phyloP scores from a whole-genome alignment of 2,113 vertebrate genomes.

The Halichoeres trimaculatus region DNA sequence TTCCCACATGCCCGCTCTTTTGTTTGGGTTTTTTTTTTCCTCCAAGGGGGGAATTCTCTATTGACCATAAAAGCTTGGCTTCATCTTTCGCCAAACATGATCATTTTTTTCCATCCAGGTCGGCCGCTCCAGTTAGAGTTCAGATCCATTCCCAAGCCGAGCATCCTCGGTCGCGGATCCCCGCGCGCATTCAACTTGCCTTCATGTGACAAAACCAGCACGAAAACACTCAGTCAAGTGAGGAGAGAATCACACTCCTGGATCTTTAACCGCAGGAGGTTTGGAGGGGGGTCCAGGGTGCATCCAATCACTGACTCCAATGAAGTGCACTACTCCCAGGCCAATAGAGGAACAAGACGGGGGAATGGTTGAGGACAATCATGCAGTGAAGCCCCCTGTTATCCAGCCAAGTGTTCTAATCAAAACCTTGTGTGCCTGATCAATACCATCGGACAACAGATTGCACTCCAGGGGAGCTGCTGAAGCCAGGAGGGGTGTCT shows the following conservation, averaged over 20 bases:
- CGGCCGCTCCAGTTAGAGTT: background rate
- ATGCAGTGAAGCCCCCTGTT: constrained; percentile 56
- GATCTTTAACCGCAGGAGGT: constrained; percentile 40
- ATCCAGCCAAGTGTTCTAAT: constrained; percentile 82
- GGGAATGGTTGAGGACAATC: constrained; percentile 62
- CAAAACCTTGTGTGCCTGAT: constrained; percentile 79
- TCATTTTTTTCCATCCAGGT: constrained; percentile 34
- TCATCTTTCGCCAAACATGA: constrained; percentile 17
- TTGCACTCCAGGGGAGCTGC: constrained; percentile 76
- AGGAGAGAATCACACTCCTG: constrained; percentile 31
- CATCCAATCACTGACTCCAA: constrained; percentile 72
- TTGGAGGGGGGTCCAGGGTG: constrained; percentile 31
- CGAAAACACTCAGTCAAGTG: constrained; percentile 64
- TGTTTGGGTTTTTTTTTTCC: constrained; percentile 59
- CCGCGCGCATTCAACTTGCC: constrained; percentile 37
- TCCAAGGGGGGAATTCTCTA: constrained; percentile 32
- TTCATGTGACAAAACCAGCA: constrained; percentile 53
- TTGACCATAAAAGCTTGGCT: constrained; percentile 7
- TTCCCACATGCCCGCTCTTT: constrained; percentile 46
- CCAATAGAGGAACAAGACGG: constrained; percentile 58
- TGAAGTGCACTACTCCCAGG: constrained; percentile 67
- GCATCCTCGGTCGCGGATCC: constrained; percentile 14
- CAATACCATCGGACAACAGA: constrained; percentile 81
- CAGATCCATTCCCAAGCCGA: background rate
- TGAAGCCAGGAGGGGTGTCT: constrained; percentile 68